These are phyloP conservation scores for Holacanthus passer DNA, from an alignment of 2,113 vertebrate species.

Conservation along the genomic window DNA sequence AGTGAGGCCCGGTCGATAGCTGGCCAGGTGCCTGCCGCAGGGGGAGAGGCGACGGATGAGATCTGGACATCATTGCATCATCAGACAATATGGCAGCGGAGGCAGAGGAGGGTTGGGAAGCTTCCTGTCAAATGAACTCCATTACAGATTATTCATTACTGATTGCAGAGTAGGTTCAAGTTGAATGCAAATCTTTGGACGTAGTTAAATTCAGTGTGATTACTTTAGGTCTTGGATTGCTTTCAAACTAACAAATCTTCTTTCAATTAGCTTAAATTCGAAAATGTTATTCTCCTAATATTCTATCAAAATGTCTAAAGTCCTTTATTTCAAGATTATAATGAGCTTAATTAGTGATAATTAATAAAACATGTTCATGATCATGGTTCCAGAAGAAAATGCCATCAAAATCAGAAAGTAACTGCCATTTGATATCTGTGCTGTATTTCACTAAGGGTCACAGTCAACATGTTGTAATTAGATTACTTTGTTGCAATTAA, in stretches of 20 bases:
- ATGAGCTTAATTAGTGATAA: background rate
- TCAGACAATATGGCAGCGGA: slow-evolving; percentile 49
- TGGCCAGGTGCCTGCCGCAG: slow-evolving; percentile 67
- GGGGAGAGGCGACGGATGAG: slow-evolving; percentile 39
- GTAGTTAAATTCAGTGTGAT: background rate
- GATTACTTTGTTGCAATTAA: background rate
- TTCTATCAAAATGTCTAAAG: background rate
- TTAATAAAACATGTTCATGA: background rate
- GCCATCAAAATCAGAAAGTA: background rate
- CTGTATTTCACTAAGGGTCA: background rate
- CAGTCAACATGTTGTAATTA: background rate
- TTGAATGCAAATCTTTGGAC: slow-evolving; percentile 6
- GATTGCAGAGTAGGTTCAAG: slow-evolving; percentile 15
- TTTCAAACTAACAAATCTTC: background rate
- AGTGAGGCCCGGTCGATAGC: slow-evolving; percentile 71
- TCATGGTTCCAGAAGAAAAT: background rate
- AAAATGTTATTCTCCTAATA: background rate
- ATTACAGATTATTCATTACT: slow-evolving; percentile 12
- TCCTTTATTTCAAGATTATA: background rate
- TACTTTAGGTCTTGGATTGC: background rate
- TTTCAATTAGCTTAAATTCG: background rate
- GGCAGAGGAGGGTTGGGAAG: slow-evolving; percentile 1
- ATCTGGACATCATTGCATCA: slow-evolving; percentile 62
- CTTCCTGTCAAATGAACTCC: slow-evolving; percentile 8
- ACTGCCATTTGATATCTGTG: background rate